Percentiles rank a stretch among this genome's conserved stretches.
Evolutionary conservation across 2,113 vertebrate species (phyloP).

Genomic region (Natator depressus): DNA sequence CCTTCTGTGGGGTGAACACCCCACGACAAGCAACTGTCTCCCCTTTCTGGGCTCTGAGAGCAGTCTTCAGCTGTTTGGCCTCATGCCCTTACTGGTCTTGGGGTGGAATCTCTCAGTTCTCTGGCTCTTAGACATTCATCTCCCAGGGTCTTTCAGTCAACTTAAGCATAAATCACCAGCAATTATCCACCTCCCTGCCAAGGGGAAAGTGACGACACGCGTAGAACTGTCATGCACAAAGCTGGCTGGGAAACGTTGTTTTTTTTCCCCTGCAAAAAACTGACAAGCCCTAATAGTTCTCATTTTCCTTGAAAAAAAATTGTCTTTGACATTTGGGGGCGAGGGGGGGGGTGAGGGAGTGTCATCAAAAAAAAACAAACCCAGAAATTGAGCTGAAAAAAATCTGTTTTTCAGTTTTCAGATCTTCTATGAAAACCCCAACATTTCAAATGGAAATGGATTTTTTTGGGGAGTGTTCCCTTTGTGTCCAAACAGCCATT

Average conservation of each 20-base stretch:
- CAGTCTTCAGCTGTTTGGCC: neutral
- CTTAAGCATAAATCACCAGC: neutral
- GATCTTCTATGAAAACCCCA: neutral
- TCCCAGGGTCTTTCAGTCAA: too few relatives aligned
- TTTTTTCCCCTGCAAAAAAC: neutral
- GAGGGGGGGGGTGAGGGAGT: neutral
- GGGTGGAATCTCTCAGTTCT: neutral
- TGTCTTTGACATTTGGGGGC: neutral
- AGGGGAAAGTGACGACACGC: neutral
- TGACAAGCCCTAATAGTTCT: neutral
- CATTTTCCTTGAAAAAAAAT: neutral
- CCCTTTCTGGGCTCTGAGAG: neutral
- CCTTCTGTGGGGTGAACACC: too few relatives aligned
- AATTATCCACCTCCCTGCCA: neutral
- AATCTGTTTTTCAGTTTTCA: neutral
- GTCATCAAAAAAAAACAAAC: neutral
- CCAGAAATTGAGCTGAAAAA: neutral
- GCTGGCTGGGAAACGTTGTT: neutral
- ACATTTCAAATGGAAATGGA: neutral
- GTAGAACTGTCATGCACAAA: neutral
- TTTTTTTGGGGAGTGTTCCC: neutral
- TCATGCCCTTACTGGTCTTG: fast-evolving
- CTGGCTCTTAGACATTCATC: neutral
- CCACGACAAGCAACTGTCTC: neutral
- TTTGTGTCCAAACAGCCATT: neutral